Conservation (phyloP, 2,113 vertebrate genomes). For the Piprites chloris region DNA sequence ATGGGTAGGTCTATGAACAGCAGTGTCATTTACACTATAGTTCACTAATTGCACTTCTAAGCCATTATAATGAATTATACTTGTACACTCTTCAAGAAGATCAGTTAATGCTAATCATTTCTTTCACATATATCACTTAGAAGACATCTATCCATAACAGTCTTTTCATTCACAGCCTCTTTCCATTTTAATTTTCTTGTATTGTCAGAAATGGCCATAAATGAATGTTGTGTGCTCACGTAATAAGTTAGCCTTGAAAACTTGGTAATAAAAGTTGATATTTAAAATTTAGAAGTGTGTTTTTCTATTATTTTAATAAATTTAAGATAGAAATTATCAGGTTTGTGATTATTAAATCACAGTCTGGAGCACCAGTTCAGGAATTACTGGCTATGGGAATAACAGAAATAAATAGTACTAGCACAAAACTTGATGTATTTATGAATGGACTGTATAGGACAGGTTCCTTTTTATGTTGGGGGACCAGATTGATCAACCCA, state of each 20-base stretch:
- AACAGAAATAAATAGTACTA: background rate
- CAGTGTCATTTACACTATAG: constrained; percentile 77
- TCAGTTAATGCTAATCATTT: constrained; percentile 78
- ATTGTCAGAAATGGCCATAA: constrained; percentile 47
- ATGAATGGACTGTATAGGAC: background rate
- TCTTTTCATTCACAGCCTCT: constrained; percentile 69
- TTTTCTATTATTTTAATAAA: background rate
- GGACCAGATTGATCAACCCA: background rate
- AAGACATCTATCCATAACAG: constrained; percentile 69
- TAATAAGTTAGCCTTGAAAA: constrained; percentile 28
- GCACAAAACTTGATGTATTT: background rate
- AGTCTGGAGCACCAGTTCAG: background rate
- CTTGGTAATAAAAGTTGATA: background rate
- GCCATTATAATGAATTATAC: constrained; percentile 80
- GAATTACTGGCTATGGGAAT: background rate
- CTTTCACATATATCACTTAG: constrained; percentile 75
- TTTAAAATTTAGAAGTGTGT: background rate
- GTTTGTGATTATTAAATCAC: background rate
- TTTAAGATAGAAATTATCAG: background rate
- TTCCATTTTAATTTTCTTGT: constrained; percentile 72
- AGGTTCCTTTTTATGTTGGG: background rate
- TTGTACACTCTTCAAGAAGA: constrained; percentile 76
- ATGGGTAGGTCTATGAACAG: constrained; percentile 77
- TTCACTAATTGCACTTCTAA: constrained; percentile 80
- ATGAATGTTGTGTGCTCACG: constrained; percentile 2